Conservation (phyloP, 2,888 invertebrate genomes). For the Noctua janthina region DNA sequence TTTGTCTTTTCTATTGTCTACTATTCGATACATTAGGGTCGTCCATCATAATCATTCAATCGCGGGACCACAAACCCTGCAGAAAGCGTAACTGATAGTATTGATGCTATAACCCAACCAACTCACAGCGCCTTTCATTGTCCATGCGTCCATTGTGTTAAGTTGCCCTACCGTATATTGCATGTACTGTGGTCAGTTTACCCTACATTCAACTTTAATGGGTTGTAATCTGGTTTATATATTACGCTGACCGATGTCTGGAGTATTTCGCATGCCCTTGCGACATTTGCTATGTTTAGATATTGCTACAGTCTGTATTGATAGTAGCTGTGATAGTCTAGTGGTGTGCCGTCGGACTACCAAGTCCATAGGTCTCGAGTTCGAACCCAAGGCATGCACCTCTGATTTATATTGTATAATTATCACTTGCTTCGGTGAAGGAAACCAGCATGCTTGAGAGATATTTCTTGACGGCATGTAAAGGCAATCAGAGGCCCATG, state of each 20-base stretch:
- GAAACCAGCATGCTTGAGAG: too few species aligned
- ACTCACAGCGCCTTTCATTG: not conserved
- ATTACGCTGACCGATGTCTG: conserved; percentile 38
- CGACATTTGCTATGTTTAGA: conserved; percentile 33
- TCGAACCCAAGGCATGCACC: too few species aligned
- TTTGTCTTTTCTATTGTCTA: not conserved
- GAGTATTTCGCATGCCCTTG: conserved; percentile 50
- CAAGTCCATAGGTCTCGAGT: too few species aligned
- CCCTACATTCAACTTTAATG: conserved; percentile 50
- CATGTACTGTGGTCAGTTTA: conserved; percentile 20
- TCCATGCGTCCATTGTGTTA: not conserved
- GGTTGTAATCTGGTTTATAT: conserved; percentile 39
- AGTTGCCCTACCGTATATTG: conserved; percentile 5
- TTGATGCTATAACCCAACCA: not conserved
- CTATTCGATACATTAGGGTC: not conserved
- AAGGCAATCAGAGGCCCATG: too few species aligned
- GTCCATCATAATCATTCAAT: not conserved
- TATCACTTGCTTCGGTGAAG: too few species aligned
- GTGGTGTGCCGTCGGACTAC: too few species aligned
- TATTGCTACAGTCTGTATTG: not conserved
- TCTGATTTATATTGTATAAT: too few species aligned
- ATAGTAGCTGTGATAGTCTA: too few species aligned
- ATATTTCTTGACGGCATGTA: too few species aligned
- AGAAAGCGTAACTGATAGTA: not conserved
- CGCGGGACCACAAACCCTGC: too few species aligned